A percentile compares a stretch with the other conserved stretches of the same genome.
Conservation (phyloP, 2,797 vertebrate species). For the Australoheros facetus region DNA sequence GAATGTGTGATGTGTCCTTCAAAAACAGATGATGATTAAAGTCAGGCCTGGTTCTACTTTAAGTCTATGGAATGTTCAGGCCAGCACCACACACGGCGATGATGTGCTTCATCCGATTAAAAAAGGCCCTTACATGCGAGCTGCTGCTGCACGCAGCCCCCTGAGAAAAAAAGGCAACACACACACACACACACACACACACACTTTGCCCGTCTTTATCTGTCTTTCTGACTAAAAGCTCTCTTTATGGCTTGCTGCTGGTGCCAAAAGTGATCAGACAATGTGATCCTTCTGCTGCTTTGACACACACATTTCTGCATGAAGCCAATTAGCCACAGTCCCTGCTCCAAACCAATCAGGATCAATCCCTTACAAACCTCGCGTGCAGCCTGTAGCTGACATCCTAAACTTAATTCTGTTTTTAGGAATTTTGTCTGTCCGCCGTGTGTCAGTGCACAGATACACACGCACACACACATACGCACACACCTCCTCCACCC, state of each 20-base stretch:
- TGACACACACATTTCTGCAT: constrained; percentile 29
- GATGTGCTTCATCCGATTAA: constrained; percentile 10
- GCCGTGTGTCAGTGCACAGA: constrained; percentile 7
- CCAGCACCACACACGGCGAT: neutral
- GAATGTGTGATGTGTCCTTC: constrained; percentile 49
- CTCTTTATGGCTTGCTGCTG: constrained; percentile 60
- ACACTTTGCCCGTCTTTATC: constrained; percentile 26
- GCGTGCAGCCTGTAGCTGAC: constrained; percentile 31
- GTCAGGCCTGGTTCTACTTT: neutral
- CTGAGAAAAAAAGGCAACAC: constrained; percentile 15
- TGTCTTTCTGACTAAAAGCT: constrained; percentile 58
- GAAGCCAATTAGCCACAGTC: constrained; percentile 57
- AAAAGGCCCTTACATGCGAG: constrained; percentile 6
- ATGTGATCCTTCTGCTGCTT: constrained; percentile 66
- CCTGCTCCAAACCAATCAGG: constrained; percentile 29
- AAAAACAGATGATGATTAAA: constrained; percentile 47
- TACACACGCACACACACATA: neutral
- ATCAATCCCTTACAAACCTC: constrained; percentile 18
- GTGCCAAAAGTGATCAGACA: constrained; percentile 70
- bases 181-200: neutral
- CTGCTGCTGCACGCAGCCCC: constrained; percentile 20
- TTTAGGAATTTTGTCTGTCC: constrained; percentile 32
- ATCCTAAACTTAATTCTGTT: constrained; percentile 38
- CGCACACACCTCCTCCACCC: constrained; percentile 36
- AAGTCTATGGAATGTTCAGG: constrained; percentile 15